Percentiles rank a stretch among this genome's conserved stretches.
These are phyloP conservation scores for Metridium senile DNA, from an alignment of 92 coral and sea anemone species.

Conservation along the genomic window DNA sequence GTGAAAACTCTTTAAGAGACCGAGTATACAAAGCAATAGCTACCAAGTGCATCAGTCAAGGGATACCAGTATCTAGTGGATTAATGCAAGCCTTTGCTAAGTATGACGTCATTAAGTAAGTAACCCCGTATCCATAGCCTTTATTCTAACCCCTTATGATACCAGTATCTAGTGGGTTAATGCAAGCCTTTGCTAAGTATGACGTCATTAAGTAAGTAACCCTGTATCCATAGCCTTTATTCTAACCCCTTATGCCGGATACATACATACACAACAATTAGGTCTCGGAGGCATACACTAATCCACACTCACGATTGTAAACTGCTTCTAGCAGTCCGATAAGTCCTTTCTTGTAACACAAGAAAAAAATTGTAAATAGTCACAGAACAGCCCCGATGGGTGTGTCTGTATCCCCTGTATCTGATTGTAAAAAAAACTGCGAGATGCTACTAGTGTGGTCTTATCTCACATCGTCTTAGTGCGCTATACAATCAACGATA, in stretches of 20 bases:
- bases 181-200: constrained; percentile 35
- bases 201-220: constrained; percentile 45
- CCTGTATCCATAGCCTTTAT: not conserved
- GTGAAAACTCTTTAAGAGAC: constrained; percentile 6
- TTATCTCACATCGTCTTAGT: too few relatives aligned
- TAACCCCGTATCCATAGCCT: not conserved
- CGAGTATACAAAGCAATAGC: constrained; percentile 6
- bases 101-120: constrained; percentile 49
- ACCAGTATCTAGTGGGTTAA: not conserved
- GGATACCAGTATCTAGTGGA: not conserved
- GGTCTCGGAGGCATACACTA: too few relatives aligned
- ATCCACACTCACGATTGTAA: too few relatives aligned
- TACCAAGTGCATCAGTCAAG: constrained; percentile 5
- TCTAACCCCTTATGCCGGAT: not conserved
- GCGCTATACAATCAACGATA: too few relatives aligned
- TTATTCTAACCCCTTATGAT: not conserved
- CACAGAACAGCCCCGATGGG: too few relatives aligned
- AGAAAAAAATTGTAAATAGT: too few relatives aligned
- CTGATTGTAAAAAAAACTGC: too few relatives aligned
- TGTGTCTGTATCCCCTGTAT: too few relatives aligned
- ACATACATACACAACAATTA: not conserved
- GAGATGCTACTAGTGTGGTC: too few relatives aligned
- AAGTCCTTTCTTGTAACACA: too few relatives aligned
- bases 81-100: constrained; percentile 30
- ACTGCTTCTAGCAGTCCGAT: too few relatives aligned